Base-by-base conservation (phyloP, 2,113 vertebrate genomes). In the Ailuropoda melanoleuca region DNA sequence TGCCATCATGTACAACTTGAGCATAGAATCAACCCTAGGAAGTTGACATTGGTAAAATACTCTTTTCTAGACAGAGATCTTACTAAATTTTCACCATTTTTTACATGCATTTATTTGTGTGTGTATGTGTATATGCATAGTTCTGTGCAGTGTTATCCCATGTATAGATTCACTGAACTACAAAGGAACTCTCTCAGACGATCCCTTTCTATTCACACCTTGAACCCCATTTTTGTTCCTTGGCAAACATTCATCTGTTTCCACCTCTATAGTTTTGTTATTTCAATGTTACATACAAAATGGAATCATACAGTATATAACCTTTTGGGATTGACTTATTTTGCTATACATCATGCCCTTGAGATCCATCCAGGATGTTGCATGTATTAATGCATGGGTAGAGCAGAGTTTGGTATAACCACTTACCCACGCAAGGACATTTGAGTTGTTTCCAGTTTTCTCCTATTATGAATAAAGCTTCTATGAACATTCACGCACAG, bases 381-480 rank as follows among this genome's bases (percentile, higher is more conserved):
- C 21, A 12, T 14, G 19, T 18, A 80, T 80, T 84, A 55, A 0
- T 55, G 50, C 55, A 34, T 9, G 64, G 18, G 39, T 17, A 31
- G 60, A 56, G 3, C 13, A 60, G 14, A 31, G 10, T 82, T 55
- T 75, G 5, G 74, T 50, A 13, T 12, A 80, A 62, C 37, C 34
- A 64, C 72, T n/a, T 7, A 37, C 1, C 21, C 50, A 56, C 1
- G 48, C 43, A 81, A 90, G 37, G 75, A 93, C 43, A 24, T 84
- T 58, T 68, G 77, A 15, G 12, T 53, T 95, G 14, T 68, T 91
- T 83, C 34, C 43, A 68, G n/a, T 1, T 10, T 92, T 90, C 66
- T 60, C 6, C 43, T 78, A 2, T 93, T 77, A 34, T 77, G 55
- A 97, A 92, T 60, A 37, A 95, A 92, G 26, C 15, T 90, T 10